Conservation (phyloP, 1,140 invertebrate species). For the Xylocopa sonorina region DNA sequence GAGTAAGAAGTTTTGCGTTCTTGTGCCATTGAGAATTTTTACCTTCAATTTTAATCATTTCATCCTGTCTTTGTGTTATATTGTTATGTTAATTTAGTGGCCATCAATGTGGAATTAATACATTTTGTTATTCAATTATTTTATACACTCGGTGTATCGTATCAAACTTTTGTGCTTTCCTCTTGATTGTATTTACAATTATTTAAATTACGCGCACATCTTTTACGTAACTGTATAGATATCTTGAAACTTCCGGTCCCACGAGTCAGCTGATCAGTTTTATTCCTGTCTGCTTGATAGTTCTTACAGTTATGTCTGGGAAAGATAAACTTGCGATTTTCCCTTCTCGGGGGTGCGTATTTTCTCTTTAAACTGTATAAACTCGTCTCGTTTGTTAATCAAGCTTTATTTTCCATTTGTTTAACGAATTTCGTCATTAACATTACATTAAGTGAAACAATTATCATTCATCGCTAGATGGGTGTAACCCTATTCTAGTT, state of each 20-base stretch:
- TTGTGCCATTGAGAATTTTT: background rate
- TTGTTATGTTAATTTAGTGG: background rate
- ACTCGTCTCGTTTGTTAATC: background rate
- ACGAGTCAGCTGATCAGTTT: conserved; percentile 80
- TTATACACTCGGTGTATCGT: background rate
- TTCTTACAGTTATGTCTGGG: conserved; percentile 90
- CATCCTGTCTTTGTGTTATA: background rate
- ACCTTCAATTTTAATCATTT: background rate
- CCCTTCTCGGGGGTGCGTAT: conserved; percentile 97
- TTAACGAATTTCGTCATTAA: conserved; percentile 27
- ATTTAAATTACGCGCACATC: conserved; percentile 49
- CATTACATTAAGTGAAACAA: background rate
- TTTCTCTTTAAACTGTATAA: conserved; percentile 20
- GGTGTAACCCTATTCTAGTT: conserved; percentile 75
- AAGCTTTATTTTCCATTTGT: conserved; percentile 22
- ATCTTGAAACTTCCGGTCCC: conserved; percentile 61
- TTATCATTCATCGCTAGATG: conserved; percentile 56
- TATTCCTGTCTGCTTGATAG: conserved; percentile 74
- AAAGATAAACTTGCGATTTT: conserved; percentile 98
- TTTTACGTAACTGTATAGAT: background rate
- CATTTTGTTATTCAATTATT: background rate
- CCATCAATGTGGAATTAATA: background rate
- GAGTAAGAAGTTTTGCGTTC: background rate
- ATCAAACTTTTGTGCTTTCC: too few relatives aligned
- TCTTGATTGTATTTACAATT: background rate